Conservation (phyloP, 1,140 invertebrate species). For the Leptonema lineaticorne region DNA sequence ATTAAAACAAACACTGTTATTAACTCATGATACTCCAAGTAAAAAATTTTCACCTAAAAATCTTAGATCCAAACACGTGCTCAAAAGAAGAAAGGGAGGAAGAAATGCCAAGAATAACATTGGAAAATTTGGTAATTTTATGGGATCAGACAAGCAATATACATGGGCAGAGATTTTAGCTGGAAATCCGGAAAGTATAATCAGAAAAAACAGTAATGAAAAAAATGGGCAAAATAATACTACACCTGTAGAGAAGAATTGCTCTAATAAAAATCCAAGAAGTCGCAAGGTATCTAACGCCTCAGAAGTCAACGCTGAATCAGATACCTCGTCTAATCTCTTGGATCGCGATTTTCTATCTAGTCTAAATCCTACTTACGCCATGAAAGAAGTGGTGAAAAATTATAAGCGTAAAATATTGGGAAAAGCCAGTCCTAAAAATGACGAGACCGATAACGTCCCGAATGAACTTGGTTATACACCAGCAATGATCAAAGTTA, state of each 20-base stretch:
- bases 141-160: slow-evolving; percentile 55
- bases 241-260: slow-evolving; percentile 49
- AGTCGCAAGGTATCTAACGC: slow-evolving; percentile 52
- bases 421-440: slow-evolving; percentile 43
- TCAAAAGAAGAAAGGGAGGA: slow-evolving; percentile 51
- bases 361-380: slow-evolving; percentile 57
- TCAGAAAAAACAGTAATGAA: slow-evolving; percentile 49
- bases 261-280: slow-evolving; percentile 50
- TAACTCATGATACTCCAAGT: slow-evolving; percentile 48
- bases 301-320: slow-evolving; percentile 45
- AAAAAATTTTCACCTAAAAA: slow-evolving; percentile 56
- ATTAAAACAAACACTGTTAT: slow-evolving; percentile 52
- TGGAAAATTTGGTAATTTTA: slow-evolving; percentile 55
- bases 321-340: slow-evolving; percentile 48
- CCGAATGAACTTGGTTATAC: slow-evolving; percentile 54
- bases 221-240: slow-evolving; percentile 43
- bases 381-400: slow-evolving; percentile 59
- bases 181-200: slow-evolving; percentile 58
- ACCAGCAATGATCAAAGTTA: slow-evolving; percentile 56
- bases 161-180: slow-evolving; percentile 61
- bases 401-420: slow-evolving; percentile 51
- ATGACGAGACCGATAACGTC: slow-evolving; percentile 45
- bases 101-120: slow-evolving; percentile 51
- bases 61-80: slow-evolving; percentile 51
- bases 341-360: slow-evolving; percentile 53